Conservation (phyloP, 2,888 invertebrate genomes). For the Carabus problematicus region DNA sequence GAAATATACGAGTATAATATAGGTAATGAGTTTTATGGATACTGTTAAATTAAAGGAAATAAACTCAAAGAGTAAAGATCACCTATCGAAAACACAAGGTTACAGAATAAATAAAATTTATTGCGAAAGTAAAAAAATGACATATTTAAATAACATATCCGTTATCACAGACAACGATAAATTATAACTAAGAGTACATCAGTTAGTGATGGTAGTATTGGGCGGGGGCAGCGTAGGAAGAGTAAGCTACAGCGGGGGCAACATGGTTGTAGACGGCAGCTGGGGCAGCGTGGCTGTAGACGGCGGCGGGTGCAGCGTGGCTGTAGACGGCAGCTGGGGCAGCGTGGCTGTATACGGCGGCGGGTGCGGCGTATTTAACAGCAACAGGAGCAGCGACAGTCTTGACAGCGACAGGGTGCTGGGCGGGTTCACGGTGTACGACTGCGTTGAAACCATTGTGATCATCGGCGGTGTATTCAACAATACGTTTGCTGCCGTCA, state of each 20-base stretch:
- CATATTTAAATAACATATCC: background rate
- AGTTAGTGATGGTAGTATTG: constrained; percentile 8
- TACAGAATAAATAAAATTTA: background rate
- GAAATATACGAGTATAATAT: no score
- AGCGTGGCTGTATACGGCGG: constrained; percentile 47
- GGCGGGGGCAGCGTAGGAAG: constrained; percentile 52
- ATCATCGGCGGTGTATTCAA: constrained; percentile 64
- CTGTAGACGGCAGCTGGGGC: constrained; percentile 45
- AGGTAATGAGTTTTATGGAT: background rate
- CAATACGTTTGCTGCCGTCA: constrained; percentile 62
- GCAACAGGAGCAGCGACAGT: constrained; percentile 47
- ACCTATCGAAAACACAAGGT: background rate
- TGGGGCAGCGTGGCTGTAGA: constrained; percentile 46
- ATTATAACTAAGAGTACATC: background rate
- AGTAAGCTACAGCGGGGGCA: constrained; percentile 42
- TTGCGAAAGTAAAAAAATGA: background rate
- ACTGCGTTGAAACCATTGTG: constrained; percentile 64
- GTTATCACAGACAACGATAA: background rate
- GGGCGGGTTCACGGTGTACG: constrained; percentile 61
- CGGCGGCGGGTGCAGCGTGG: constrained; percentile 36
- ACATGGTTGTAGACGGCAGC: constrained; percentile 41
- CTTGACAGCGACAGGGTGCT: constrained; percentile 50
- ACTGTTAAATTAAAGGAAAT: background rate
- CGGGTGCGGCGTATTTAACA: constrained; percentile 50
- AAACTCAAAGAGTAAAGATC: background rate